Base-by-base conservation (phyloP, 2,888 invertebrate genomes). In the Torymus texanus region DNA sequence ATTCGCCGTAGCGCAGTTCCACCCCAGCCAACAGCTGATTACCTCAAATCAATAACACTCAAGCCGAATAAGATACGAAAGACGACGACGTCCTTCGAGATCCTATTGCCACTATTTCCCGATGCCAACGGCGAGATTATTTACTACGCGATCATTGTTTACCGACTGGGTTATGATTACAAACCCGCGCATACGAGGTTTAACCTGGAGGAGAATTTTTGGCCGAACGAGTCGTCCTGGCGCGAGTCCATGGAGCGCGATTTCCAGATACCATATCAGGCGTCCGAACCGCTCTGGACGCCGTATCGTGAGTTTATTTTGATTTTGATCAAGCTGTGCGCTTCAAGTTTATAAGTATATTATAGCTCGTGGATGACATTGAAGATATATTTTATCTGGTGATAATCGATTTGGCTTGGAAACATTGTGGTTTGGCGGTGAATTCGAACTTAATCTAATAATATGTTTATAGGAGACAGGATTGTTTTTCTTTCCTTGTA, bases 131-230 rank as follows among this genome's bases (percentile, higher is more conserved):
- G 89, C 3, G 79, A 84, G 8, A 84, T 89, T 12, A 74, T 79
- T 58, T 87, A 84, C 77, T 89, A 89, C 78, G 85, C 88, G 4
- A 84, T 89, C 55, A 88, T 88, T 68, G 86, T 89, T 18, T 83
- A 88, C 10, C 84, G 83, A 81, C 51, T 66, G 11, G 85, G 84
- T 14, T 75, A 79, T 59, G 73, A 75, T 13, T 80, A 79, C 13
- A n/a, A 72, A 8, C 24, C 21, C 5, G 21, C 50, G 4, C n/a
- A n/a, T 2, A 21, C 2, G 0, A 53, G 78, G 61, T 67, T 53
- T 11, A 77, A 80, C 8, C 79, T 72, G 0, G 83, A 86, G 61
- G 83, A 84, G 51, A 72, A 83, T n/a, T 77, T 16, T 12, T 86
- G 86, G 85, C 88, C 88, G 3, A 81, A 86, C 18, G 75, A 75